A percentile compares a stretch with the other conserved stretches of the same genome.
Conservation (phyloP, 2,888 invertebrate species). For the Aproaerema taeniolella region DNA sequence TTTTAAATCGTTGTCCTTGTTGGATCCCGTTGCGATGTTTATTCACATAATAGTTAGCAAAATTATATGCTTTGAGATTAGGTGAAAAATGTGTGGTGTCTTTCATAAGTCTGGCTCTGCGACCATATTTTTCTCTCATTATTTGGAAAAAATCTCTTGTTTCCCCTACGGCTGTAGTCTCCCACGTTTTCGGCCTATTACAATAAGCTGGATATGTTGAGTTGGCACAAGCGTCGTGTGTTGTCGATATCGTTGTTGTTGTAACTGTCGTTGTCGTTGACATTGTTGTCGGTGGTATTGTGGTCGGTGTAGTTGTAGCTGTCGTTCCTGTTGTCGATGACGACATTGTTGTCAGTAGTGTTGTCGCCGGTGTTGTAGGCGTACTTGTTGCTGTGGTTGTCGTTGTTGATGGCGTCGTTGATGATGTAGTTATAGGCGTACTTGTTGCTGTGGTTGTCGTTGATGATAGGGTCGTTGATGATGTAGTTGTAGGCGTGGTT, state of each 20-base stretch:
- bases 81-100: slow-evolving; percentile 44
- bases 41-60: too few species aligned
- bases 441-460: slow-evolving; percentile 2
- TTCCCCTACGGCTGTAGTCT: slow-evolving; percentile 53
- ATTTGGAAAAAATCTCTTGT: slow-evolving; percentile 56
- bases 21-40: too few species aligned
- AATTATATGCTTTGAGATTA: too few species aligned
- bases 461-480: slow-evolving; percentile 8
- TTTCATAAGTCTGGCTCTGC: slow-evolving; percentile 35
- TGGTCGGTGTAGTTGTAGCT: background rate
- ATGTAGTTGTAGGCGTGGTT: slow-evolving; percentile 7
- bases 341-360: slow-evolving; percentile 8
- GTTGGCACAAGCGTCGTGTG: slow-evolving; percentile 16
- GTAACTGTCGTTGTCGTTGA: slow-evolving; percentile 1
- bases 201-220: slow-evolving; percentile 41
- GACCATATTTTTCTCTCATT: slow-evolving; percentile 42
- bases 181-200: slow-evolving; percentile 50
- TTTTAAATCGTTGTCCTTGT: too few species aligned
- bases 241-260: slow-evolving; percentile 8
- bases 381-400: background rate
- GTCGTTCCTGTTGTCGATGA: slow-evolving; percentile 4
- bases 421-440: slow-evolving; percentile 9
- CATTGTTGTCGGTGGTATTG: background rate
- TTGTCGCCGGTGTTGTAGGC: background rate
- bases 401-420: slow-evolving; percentile 2